phyloP scores from a whole-genome alignment of 1,140 invertebrate species.

The Ctenoplectra terminalis region DNA sequence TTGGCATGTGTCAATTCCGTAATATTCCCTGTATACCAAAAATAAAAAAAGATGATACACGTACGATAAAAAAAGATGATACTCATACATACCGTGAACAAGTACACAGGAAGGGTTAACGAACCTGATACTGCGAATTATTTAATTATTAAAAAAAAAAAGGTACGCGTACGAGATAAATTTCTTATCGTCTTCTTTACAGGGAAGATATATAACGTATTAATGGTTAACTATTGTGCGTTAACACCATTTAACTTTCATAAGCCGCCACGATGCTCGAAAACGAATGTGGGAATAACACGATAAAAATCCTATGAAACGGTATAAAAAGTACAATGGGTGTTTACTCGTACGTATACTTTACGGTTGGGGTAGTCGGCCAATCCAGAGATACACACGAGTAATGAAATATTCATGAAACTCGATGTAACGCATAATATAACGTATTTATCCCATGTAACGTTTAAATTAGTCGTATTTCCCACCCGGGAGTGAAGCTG shows the following conservation, averaged over 20 bases:
- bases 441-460: constrained; percentile 47
- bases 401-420: constrained; percentile 56
- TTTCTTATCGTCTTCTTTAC: not conserved
- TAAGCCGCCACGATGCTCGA: not conserved
- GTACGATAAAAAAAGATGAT: too few relatives aligned
- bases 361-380: constrained; percentile 10
- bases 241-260: not conserved
- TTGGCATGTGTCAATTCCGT: too few relatives aligned
- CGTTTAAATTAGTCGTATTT: constrained; percentile 48
- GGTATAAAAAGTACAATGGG: constrained; percentile 18
- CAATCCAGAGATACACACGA: constrained; percentile 5
- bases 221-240: too few relatives aligned
- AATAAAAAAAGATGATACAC: too few relatives aligned
- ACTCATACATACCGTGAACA: too few relatives aligned
- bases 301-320: constrained; percentile 8
- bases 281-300: constrained; percentile 3
- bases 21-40: too few relatives aligned
- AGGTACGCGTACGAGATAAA: too few relatives aligned
- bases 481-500: constrained; percentile 11
- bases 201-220: not conserved
- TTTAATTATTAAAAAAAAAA: too few relatives aligned
- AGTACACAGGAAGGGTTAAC: too few relatives aligned
- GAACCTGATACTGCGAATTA: too few relatives aligned
- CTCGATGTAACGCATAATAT: constrained; percentile 52
- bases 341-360: constrained; percentile 7